Evolutionary conservation across 2,113 vertebrate species (phyloP).

Genomic region (Macrotus californicus): DNA sequence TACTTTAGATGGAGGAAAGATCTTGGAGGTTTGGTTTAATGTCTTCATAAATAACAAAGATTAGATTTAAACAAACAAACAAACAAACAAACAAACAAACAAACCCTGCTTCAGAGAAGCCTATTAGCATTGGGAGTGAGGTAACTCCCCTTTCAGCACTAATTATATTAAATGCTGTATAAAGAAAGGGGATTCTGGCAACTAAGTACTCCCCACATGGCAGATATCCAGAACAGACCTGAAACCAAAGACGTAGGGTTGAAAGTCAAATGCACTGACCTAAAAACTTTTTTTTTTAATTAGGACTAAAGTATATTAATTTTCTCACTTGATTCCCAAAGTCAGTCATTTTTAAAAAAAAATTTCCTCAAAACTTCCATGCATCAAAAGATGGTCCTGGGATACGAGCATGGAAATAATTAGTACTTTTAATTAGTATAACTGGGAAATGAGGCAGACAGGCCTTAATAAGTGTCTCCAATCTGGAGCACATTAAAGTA

Average conservation of each 20-base stretch:
- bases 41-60: conserved; percentile 16
- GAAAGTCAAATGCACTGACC: neutral
- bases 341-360: neutral
- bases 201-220: neutral
- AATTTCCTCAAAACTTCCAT: conserved; percentile 44
- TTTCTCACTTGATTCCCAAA: conserved; percentile 40
- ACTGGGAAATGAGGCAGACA: conserved; percentile 45
- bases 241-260: neutral
- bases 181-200: conserved; percentile 18
- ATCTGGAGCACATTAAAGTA: conserved; percentile 63
- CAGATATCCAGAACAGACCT: conserved; percentile 28
- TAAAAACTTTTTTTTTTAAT: neutral
- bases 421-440: conserved; percentile 66
- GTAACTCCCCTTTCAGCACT: neutral
- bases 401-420: conserved; percentile 61
- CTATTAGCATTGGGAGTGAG: neutral
- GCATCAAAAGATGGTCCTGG: conserved; percentile 43
- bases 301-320: neutral
- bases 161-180: neutral
- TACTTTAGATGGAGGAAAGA: neutral
- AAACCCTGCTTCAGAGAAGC: neutral
- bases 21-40: neutral
- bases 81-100: neutral
- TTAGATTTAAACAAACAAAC: neutral
- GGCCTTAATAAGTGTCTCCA: conserved; percentile 46